Conservation (phyloP, 2,797 vertebrate genomes). For the Numenius phaeopus region DNA sequence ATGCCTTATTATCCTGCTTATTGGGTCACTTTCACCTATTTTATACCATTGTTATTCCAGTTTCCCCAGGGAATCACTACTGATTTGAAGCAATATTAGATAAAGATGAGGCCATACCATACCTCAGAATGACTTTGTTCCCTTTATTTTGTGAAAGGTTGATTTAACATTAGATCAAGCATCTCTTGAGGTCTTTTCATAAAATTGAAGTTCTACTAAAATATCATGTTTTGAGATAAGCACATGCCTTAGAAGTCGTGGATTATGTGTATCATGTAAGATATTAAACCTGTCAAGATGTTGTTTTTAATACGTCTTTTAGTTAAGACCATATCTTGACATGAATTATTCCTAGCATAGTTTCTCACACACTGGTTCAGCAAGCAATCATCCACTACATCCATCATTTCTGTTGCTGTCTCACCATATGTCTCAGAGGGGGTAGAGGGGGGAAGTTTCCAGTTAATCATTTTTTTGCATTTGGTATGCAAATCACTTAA, state of each 20-base stretch:
- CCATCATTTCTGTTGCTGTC: slow-evolving; percentile 55
- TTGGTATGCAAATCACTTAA: slow-evolving; percentile 56
- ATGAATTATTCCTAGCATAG: slow-evolving; percentile 55
- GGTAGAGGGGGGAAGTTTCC: background rate
- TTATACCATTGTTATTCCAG: background rate
- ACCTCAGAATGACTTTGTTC: background rate
- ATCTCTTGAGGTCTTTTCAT: slow-evolving; percentile 26
- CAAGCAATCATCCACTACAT: slow-evolving; percentile 56
- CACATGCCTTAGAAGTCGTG: slow-evolving; percentile 13
- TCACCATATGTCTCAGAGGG: slow-evolving; percentile 44
- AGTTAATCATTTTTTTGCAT: slow-evolving; percentile 27
- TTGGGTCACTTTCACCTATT: background rate
- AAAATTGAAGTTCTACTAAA: slow-evolving; percentile 41
- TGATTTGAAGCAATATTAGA: slow-evolving; percentile 4
- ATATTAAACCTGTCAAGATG: slow-evolving; percentile 50
- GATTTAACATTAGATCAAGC: slow-evolving; percentile 48
- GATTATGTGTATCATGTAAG: slow-evolving; percentile 52
- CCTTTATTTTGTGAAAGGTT: slow-evolving; percentile 39
- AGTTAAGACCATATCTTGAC: slow-evolving; percentile 50
- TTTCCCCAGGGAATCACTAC: background rate
- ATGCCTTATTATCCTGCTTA: slow-evolving; percentile 9
- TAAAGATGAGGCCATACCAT: background rate
- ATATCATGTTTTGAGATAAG: slow-evolving; percentile 55
- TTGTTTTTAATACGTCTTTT: slow-evolving; percentile 56
- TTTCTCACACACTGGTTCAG: slow-evolving; percentile 52